A percentile compares a stretch with the other conserved stretches of the same genome.
phyloP scores from a whole-genome alignment of 2,113 vertebrate genomes.

The Syngnathus typhle region DNA sequence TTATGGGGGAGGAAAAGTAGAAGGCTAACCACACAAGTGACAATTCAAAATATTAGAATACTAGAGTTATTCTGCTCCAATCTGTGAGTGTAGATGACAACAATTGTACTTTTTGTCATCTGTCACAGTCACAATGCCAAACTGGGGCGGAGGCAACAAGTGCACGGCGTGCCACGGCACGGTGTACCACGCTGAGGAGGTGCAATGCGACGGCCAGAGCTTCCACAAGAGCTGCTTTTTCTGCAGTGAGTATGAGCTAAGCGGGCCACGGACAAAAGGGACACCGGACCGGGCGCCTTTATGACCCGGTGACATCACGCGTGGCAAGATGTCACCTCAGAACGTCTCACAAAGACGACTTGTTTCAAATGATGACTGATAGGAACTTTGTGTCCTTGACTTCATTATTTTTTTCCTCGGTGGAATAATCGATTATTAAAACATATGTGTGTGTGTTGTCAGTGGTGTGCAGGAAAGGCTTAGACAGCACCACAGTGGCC shows the following conservation, averaged over 20 bases:
- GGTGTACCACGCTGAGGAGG: conserved; percentile 92
- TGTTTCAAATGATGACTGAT: not conserved
- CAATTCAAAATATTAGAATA: too few species aligned
- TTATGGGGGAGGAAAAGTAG: too few species aligned
- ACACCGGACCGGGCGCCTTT: not conserved
- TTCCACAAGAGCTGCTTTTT: conserved; percentile 93
- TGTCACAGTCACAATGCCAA: conserved; percentile 76
- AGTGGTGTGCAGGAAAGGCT: conserved; percentile 92
- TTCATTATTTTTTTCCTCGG: not conserved
- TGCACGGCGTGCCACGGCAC: conserved; percentile 78
- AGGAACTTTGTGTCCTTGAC: conserved; percentile 1
- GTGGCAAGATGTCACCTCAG: not conserved
- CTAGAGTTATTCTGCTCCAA: too few species aligned
- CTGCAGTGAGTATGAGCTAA: conserved; percentile 82
- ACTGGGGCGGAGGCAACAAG: conserved; percentile 94
- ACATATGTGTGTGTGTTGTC: not conserved
- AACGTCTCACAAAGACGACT: conserved; percentile 29
- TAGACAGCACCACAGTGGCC: conserved; percentile 89
- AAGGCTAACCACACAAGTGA: too few species aligned
- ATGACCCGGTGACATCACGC: conserved; percentile 5
- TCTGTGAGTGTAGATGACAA: too few species aligned
- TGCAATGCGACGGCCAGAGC: conserved; percentile 88
- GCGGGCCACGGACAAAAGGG: not conserved
- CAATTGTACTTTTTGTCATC: not conserved
- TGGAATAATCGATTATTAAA: too few species aligned